These are phyloP conservation scores for Nebria ingens DNA, from an alignment of 1,140 invertebrate species.

Conservation along the genomic window DNA sequence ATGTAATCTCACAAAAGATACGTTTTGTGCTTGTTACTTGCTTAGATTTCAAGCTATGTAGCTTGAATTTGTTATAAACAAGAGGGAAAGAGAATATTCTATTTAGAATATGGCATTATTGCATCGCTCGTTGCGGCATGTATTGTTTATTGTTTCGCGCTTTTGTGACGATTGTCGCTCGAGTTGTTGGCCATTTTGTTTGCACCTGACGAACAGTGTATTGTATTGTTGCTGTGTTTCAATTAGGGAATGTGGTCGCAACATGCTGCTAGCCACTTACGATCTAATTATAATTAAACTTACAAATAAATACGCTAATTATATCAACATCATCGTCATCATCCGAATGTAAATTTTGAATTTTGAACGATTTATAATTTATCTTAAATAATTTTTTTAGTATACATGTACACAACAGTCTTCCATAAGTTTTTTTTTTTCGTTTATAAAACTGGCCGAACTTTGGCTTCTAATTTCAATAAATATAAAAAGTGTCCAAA, in stretches of 20 bases:
- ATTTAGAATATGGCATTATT: neutral
- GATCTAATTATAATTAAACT: neutral
- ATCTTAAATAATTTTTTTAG: conserved; percentile 18
- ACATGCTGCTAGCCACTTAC: neutral
- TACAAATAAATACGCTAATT: neutral
- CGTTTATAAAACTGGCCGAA: conserved; percentile 33
- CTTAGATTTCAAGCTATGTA: too few species aligned
- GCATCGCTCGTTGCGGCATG: neutral
- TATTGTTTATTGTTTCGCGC: neutral
- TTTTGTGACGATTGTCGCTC: neutral
- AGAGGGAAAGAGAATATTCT: neutral
- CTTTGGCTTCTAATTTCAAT: conserved; percentile 29
- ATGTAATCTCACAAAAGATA: too few species aligned
- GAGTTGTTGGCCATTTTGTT: neutral
- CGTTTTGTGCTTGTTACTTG: too few species aligned
- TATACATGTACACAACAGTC: conserved; percentile 36
- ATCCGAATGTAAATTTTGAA: conserved; percentile 26
- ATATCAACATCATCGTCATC: neutral
- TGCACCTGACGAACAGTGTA: neutral
- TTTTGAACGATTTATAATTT: conserved; percentile 24
- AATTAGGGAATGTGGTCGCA: neutral
- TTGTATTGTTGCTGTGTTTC: neutral
- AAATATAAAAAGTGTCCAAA: conserved; percentile 28
- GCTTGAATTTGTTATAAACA: too few species aligned
- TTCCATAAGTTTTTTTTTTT: conserved; percentile 19